phyloP scores from a whole-genome alignment of 1,140 invertebrate genomes.

The Drosophila tani region DNA sequence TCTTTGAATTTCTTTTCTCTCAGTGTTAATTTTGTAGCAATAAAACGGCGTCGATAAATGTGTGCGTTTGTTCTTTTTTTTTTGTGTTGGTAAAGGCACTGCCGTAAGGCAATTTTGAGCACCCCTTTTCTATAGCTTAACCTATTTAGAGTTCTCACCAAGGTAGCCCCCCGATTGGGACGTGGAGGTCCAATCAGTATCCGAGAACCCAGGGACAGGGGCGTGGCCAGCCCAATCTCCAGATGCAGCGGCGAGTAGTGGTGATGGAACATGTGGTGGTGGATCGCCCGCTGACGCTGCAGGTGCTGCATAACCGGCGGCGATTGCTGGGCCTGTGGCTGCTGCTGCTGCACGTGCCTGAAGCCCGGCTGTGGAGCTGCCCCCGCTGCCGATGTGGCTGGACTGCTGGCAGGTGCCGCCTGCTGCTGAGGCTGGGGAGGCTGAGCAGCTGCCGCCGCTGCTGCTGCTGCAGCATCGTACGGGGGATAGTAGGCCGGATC shows the following conservation, averaged over 20 bases:
- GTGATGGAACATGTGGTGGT: conserved; percentile 89
- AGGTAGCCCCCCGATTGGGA: conserved; percentile 80
- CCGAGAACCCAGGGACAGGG: conserved; percentile 61
- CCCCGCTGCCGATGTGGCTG: conserved; percentile 1
- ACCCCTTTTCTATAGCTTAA: too few species aligned
- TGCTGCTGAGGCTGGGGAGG: too few species aligned
- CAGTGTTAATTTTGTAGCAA: too few species aligned
- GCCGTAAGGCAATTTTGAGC: too few species aligned
- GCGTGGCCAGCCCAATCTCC: conserved; percentile 86
- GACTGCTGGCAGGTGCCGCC: neutral
- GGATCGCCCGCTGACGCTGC: conserved; percentile 85
- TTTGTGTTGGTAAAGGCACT: too few species aligned
- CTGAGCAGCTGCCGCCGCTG: conserved; percentile 1
- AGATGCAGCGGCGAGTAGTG: conserved; percentile 87
- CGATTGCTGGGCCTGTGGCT: conserved; percentile 45
- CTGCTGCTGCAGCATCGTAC: conserved; percentile 53
- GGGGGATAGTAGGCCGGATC: conserved; percentile 81
- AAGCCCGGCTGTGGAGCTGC: conserved; percentile 5
- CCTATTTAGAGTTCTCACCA: conserved; percentile 48
- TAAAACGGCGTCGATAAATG: too few species aligned
- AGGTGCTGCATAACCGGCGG: conserved; percentile 48
- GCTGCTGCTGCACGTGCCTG: conserved; percentile 28
- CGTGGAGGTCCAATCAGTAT: conserved; percentile 78
- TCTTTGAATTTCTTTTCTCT: too few species aligned
- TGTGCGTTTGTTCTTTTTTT: too few species aligned